phyloP scores from a whole-genome alignment of 2,797 vertebrate species.

The Parauchenoglanis ngamensis region DNA sequence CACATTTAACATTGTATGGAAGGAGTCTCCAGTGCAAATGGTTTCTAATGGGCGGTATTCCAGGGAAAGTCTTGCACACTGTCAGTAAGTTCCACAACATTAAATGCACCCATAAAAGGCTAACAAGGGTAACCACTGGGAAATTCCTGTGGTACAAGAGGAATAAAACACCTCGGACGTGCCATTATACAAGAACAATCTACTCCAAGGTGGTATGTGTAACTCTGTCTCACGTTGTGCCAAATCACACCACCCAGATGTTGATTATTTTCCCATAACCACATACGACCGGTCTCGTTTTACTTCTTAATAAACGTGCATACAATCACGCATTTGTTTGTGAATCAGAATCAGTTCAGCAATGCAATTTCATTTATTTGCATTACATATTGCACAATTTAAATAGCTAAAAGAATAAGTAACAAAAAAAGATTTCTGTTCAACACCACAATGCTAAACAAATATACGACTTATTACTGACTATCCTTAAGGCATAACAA shows the following conservation, averaged over 20 bases:
- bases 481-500: constrained; percentile 11
- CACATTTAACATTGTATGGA: neutral
- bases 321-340: neutral
- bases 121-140: neutral
- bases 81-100: neutral
- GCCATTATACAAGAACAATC: neutral
- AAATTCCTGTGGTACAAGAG: neutral
- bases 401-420: neutral
- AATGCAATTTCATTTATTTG: neutral
- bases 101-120: neutral
- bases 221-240: neutral
- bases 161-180: neutral
- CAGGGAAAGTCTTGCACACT: neutral
- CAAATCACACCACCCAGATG: neutral
- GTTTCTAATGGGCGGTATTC: neutral
- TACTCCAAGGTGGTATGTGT: neutral
- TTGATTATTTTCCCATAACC: neutral
- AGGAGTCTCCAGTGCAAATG: neutral
- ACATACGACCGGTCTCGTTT: neutral
- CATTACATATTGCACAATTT: neutral
- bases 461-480: neutral
- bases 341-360: neutral
- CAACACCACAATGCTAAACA: neutral
- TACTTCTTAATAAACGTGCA: neutral
- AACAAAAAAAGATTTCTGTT: neutral